phyloP scores from a whole-genome alignment of 1,140 invertebrate genomes.

The Trichonephila inaurata region DNA sequence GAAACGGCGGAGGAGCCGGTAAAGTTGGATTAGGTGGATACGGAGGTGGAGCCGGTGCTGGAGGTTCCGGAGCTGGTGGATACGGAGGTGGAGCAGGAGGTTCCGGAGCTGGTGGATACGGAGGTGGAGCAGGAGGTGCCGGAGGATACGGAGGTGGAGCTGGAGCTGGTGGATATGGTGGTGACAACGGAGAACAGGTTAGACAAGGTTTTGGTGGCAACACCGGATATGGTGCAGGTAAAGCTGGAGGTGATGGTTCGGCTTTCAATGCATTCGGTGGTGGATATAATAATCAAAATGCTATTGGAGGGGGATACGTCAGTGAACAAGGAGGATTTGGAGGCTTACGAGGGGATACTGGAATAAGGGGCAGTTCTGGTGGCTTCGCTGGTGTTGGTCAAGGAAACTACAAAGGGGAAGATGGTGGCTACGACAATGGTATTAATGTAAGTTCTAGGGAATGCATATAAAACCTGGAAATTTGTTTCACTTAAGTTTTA shows the following conservation, averaged over 20 bases:
- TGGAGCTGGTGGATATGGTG: neutral
- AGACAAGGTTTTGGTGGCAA: constrained; percentile 48
- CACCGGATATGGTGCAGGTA: neutral
- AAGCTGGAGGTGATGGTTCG: neutral
- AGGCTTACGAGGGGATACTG: constrained; percentile 53
- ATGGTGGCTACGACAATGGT: constrained; percentile 68
- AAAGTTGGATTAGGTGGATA: constrained; percentile 38
- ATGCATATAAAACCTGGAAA: neutral
- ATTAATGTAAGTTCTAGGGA: constrained; percentile 63
- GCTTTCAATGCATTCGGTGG: constrained; percentile 55
- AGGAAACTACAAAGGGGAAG: constrained; percentile 76
- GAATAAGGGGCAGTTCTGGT: constrained; percentile 40
- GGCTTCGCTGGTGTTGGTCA: constrained; percentile 69
- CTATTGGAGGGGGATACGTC: constrained; percentile 43
- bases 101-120: neutral
- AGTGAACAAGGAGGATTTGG: constrained; percentile 54
- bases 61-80: neutral
- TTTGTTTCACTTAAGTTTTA: constrained; percentile 12
- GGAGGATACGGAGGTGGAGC: constrained; percentile 1
- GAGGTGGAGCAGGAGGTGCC: neutral
- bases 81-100: neutral
- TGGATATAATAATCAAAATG: constrained; percentile 54
- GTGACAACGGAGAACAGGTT: constrained; percentile 52
- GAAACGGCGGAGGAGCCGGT: constrained; percentile 40
- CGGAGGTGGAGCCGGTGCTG: constrained; percentile 43